phyloP scores from a whole-genome alignment of 2,113 vertebrate genomes.

The Nettapus auritus region DNA sequence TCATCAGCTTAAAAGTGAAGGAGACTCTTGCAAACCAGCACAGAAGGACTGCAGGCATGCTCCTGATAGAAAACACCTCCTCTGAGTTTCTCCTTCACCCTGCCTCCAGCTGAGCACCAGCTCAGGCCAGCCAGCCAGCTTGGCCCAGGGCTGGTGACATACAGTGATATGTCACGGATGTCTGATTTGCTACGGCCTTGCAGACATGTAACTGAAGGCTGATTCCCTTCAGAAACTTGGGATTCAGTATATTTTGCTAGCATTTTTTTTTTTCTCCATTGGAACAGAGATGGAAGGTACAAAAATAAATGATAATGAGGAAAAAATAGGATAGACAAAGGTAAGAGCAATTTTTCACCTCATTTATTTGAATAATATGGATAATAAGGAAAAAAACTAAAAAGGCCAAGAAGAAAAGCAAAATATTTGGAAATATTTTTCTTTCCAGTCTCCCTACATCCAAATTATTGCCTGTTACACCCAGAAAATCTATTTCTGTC shows the following conservation, averaged over 20 bases:
- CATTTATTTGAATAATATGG: background rate
- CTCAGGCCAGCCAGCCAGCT: fast-evolving
- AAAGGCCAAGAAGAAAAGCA: fast-evolving
- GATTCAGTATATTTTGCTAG: background rate
- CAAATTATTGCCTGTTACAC: background rate
- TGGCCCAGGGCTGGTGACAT: background rate
- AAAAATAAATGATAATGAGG: background rate
- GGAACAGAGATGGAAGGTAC: background rate
- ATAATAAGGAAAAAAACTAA: background rate
- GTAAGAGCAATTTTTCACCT: background rate
- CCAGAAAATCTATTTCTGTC: background rate
- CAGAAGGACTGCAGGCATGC: fast-evolving
- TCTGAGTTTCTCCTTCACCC: fast-evolving
- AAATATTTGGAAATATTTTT: background rate
- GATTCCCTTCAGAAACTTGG: background rate
- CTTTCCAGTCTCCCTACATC: background rate
- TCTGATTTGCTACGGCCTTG: background rate
- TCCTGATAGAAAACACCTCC: background rate
- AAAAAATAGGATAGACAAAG: background rate
- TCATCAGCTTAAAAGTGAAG: background rate
- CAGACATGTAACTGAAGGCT: background rate
- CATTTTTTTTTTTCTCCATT: background rate
- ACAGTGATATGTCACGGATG: background rate
- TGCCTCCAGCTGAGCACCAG: background rate
- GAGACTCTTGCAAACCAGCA: background rate